A percentile compares a stretch with the other conserved stretches of the same genome.
Conservation (phyloP, 1,140 invertebrate species). For the Cardiocondyla obscurior region DNA sequence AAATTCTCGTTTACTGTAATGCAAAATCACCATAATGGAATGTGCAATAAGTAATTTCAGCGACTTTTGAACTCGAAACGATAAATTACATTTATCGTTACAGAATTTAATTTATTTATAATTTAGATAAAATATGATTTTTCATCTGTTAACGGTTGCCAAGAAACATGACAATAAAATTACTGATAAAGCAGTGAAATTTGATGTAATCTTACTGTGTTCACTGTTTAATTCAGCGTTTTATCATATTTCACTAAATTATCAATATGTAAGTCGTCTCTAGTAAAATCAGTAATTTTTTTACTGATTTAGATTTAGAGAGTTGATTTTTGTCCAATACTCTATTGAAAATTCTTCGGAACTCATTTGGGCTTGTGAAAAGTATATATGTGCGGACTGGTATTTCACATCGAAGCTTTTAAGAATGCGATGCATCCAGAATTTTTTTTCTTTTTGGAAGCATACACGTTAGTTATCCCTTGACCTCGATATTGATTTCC, state of each 20-base stretch:
- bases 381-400: background rate
- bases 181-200: too few species aligned
- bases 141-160: too few species aligned
- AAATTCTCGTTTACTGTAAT: background rate
- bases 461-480: background rate
- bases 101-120: too few species aligned
- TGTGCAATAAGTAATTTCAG: conserved; percentile 5
- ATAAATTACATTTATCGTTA: background rate
- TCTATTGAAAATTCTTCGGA: background rate
- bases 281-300: too few species aligned
- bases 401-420: background rate
- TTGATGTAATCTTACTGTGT: too few species aligned
- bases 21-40: conserved; percentile 10
- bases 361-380: background rate
- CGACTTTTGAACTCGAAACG: background rate
- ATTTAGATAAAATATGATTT: too few species aligned
- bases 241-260: too few species aligned
- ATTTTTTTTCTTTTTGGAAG: background rate
- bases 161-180: too few species aligned
- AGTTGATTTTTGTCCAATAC: background rate
- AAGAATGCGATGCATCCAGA: background rate
- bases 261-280: too few species aligned
- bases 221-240: too few species aligned
- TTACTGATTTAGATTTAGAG: too few species aligned
- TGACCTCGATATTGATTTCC: conserved; percentile 6